phyloP scores from a whole-genome alignment of 2,888 invertebrate genomes.

The Steinernema hermaphroditum region DNA sequence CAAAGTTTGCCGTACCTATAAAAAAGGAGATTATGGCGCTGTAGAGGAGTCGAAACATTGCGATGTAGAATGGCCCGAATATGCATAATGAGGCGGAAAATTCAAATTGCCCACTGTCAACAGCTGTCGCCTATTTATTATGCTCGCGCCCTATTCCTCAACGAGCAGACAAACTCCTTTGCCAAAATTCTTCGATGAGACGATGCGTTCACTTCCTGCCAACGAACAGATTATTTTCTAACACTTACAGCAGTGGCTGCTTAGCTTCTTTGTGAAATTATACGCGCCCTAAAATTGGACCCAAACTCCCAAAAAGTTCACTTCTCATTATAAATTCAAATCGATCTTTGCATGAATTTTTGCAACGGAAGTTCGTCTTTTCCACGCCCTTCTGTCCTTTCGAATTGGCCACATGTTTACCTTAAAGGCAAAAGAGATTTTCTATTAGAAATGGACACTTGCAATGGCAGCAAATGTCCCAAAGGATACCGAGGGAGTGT shows the following conservation, averaged over 20 bases:
- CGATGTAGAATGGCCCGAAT: constrained; percentile 21
- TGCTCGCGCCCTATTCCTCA: constrained; percentile 18
- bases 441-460: not conserved
- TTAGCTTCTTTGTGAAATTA: too few species aligned
- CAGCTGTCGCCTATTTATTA: constrained; percentile 30
- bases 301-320: too few species aligned
- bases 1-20: not conserved
- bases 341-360: too few species aligned
- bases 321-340: too few species aligned
- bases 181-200: not conserved
- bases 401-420: constrained; percentile 13
- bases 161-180: constrained; percentile 10
- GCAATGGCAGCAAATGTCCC: constrained; percentile 21
- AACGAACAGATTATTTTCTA: too few species aligned
- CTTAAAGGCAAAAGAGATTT: not conserved
- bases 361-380: too few species aligned
- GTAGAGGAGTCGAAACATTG: constrained; percentile 10
- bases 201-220: too few species aligned
- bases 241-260: too few species aligned
- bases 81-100: constrained; percentile 30
- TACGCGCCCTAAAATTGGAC: too few species aligned
- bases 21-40: not conserved
- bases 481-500: not conserved
- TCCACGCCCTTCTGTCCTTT: too few species aligned
- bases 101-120: constrained; percentile 29